These are phyloP conservation scores for Cantharis flavilabris DNA, from an alignment of 2,888 invertebrate species.

Conservation along the genomic window DNA sequence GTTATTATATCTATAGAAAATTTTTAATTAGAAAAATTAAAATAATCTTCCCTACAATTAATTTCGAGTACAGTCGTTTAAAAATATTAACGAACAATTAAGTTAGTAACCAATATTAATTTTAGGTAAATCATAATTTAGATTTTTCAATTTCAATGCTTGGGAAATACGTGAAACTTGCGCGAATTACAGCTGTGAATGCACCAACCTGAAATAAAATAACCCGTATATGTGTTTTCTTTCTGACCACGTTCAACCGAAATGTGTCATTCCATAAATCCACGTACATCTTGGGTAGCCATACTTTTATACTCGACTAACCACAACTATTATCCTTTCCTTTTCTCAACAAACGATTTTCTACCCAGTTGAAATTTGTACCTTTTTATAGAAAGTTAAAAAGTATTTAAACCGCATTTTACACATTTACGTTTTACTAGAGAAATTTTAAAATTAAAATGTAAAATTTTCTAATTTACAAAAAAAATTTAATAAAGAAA, in stretches of 20 bases:
- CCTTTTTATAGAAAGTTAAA: background rate
- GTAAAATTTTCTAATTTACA: background rate
- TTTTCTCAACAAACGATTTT: slow-evolving; percentile 11
- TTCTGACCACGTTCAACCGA: slow-evolving; percentile 35
- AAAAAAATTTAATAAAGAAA: slow-evolving; percentile 1
- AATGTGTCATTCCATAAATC: slow-evolving; percentile 39
- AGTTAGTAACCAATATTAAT: background rate
- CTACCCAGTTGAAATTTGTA: background rate
- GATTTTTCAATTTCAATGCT: slow-evolving; percentile 5
- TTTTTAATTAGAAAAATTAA: background rate
- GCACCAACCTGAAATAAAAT: slow-evolving; percentile 29
- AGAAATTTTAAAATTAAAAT: background rate
- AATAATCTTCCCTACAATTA: background rate
- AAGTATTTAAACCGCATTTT: background rate
- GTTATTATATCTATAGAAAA: background rate
- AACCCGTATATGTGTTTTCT: slow-evolving; percentile 31
- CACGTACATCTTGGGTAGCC: slow-evolving; percentile 27
- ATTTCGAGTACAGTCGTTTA: background rate
- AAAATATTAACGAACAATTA: background rate
- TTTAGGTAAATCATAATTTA: background rate
- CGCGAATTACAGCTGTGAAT: slow-evolving; percentile 33
- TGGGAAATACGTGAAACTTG: slow-evolving; percentile 29
- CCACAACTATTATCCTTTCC: slow-evolving; percentile 25
- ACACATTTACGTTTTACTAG: background rate
- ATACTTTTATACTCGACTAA: slow-evolving; percentile 26